Base-by-base conservation (phyloP, 2,888 invertebrate genomes). In the Athalia circularis region DNA sequence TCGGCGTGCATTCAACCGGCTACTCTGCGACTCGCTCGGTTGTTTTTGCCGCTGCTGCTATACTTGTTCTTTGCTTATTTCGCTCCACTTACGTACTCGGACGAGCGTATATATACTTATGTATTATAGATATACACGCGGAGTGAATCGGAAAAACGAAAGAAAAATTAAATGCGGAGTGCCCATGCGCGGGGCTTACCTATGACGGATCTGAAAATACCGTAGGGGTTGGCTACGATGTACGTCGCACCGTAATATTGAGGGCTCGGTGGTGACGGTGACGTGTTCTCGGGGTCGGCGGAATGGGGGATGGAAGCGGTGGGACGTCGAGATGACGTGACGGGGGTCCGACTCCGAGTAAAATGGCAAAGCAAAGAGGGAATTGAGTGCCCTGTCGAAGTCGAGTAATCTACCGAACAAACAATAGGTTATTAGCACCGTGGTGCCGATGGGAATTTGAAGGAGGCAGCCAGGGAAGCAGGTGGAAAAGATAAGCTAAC, bases 361-460 rank as follows among this genome's bases (percentile, higher is more conserved):
- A 77, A 50, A 45, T 45, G 65, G 15, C 67, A 68, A 68, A 67
- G 67, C 48, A 77, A 68, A 61, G 67, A 77, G 59, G 68, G 68
- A 77, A 77, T 77, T 68, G 67, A 77, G 77, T 77, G 67, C 59
- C 48, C 59, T 50, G 77, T 59, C 50, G 77, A 61, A 47, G 68
- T 47, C 67, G 61, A 77, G 77, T 77, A 77, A 77, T 77, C 68
- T 77, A 68, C 77, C 67, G 77, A 77, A 61, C 77, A 77, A 77
- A 77, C 77, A 68, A 59, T 59, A 77, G 68, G 77, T 77, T 77
- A 77, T 77, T 77, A 77, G 77, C 68, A 50, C 67, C 13, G 77
- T 52, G 43, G 57, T 54, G 13, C 68, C 62, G 48, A 47, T 15
- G 74, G 62, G 59, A 45, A 15, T 15, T 9, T 45, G 6, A 11